A percentile compares a stretch with the other conserved stretches of the same genome.
Evolutionary conservation across 2,113 vertebrate genomes (phyloP).

Genomic region (Dromas ardeola): DNA sequence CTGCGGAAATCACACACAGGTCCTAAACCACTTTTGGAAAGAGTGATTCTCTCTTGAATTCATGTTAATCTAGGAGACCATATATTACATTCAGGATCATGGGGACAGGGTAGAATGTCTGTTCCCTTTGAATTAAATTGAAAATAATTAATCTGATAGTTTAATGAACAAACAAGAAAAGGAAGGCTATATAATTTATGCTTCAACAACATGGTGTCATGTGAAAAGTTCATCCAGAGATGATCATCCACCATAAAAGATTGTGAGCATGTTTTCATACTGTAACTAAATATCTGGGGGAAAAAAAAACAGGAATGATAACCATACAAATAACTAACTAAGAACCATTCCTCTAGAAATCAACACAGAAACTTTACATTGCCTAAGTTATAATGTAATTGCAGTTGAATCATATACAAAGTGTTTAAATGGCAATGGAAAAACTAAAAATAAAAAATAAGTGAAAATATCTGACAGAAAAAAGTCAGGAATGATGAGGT

Average conservation of each 20-base stretch:
- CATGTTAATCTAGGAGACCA: background rate
- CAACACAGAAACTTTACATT: background rate
- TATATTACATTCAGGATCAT: background rate
- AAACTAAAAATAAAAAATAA: background rate
- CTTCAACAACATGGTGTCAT: background rate
- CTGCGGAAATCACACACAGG: background rate
- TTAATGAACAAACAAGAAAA: background rate
- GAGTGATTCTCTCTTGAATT: background rate
- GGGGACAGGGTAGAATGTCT: accelerated
- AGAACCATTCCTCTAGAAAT: background rate
- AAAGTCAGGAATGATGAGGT: background rate
- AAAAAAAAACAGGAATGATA: background rate
- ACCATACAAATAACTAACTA: background rate
- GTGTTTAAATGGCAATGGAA: background rate
- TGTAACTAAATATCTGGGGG: background rate
- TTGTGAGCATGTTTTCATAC: background rate
- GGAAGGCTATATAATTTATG: background rate
- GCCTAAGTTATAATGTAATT: background rate
- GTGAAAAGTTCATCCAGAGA: background rate
- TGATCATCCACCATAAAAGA: background rate
- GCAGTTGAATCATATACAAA: background rate
- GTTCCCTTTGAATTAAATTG: background rate
- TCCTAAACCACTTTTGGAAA: background rate
- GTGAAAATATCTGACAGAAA: background rate
- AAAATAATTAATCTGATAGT: background rate